Evolutionary conservation across 2,113 vertebrate genomes (phyloP).

Genomic region (Dicrurus megarhynchus): DNA sequence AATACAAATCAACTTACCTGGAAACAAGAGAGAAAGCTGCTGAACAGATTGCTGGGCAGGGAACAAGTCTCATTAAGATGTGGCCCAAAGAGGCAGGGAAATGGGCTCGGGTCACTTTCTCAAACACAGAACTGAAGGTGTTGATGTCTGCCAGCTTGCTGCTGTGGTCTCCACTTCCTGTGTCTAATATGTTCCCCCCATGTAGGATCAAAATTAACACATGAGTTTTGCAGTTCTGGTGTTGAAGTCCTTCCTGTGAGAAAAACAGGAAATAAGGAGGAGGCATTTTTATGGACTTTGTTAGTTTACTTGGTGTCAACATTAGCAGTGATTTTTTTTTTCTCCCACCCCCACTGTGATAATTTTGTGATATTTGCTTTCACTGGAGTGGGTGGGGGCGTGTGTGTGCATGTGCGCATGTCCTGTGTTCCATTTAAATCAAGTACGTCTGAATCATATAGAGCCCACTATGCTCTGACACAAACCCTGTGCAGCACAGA

Average conservation of each 20-base stretch:
- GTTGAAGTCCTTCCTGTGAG: conserved; percentile 68
- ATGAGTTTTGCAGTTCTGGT: conserved; percentile 86
- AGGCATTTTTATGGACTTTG: not conserved
- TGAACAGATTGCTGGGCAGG: conserved; percentile 92
- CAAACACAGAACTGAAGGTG: conserved; percentile 88
- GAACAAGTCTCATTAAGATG: conserved; percentile 87
- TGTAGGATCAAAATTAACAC: conserved; percentile 92
- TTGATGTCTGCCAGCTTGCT: conserved; percentile 86
- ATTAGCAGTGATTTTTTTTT: not conserved
- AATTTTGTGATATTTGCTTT: not conserved
- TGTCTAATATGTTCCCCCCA: conserved; percentile 91
- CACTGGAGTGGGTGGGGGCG: fast-evolving
- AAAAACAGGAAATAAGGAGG: not conserved
- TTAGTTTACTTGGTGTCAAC: not conserved
- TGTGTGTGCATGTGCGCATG: fast-evolving
- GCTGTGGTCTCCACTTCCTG: conserved; percentile 81
- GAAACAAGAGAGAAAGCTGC: conserved; percentile 95
- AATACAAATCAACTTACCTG: conserved; percentile 79
- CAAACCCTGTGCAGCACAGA: not conserved
- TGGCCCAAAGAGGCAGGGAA: conserved; percentile 89
- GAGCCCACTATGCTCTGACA: not conserved
- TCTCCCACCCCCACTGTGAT: not conserved
- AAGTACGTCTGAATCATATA: not conserved
- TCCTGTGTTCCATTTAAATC: not conserved
- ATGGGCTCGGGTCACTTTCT: conserved; percentile 89